These are phyloP conservation scores for Hemaris fuciformis DNA, from an alignment of 2,888 invertebrate species.

Conservation along the genomic window DNA sequence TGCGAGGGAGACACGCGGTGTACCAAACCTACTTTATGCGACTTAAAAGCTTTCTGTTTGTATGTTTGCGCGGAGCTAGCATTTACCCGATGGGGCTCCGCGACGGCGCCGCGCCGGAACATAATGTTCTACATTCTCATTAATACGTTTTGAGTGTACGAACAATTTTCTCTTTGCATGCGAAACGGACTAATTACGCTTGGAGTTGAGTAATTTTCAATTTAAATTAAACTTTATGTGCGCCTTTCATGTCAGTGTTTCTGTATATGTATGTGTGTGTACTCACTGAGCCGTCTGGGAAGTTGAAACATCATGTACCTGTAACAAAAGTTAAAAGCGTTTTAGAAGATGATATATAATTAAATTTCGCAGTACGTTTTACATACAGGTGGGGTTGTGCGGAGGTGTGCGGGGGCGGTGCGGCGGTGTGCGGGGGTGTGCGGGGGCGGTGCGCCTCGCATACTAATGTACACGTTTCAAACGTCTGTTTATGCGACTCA, in stretches of 20 bases:
- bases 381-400: not conserved
- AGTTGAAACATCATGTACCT: not conserved
- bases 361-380: not conserved
- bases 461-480: not conserved
- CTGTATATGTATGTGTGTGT: not conserved
- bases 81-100: not conserved
- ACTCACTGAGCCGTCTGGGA: not conserved
- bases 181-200: not conserved
- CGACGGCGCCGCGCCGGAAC: not conserved
- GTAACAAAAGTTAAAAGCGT: not conserved
- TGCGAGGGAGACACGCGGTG: too few relatives aligned
- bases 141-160: not conserved
- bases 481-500: not conserved
- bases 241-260: not conserved
- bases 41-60: not conserved
- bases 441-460: too few relatives aligned
- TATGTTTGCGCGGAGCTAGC: not conserved
- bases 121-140: not conserved
- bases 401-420: not conserved
- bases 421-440: not conserved
- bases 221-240: not conserved
- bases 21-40: not conserved
- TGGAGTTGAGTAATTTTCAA: not conserved
- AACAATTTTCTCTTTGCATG: not conserved
- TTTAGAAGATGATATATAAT: not conserved